Evolutionary conservation across 2,797 vertebrate genomes (phyloP), one percentile per base, ranked within the genome.

Genomic region (Ctenopoma multispine): DNA sequence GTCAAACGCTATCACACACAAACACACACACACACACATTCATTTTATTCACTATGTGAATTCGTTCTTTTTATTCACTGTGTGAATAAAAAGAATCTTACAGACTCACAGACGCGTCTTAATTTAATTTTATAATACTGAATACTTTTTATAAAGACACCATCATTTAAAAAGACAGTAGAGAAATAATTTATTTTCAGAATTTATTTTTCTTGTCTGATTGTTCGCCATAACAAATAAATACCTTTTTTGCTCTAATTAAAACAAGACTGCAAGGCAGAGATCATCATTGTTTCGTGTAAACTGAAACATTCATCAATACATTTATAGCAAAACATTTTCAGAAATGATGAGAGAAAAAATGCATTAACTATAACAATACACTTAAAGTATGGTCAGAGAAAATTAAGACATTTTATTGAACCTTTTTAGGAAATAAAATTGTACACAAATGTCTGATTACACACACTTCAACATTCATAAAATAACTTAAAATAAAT

Each of bases 1-100:
- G 89, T 81, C 89, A 41, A 56, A 84, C 72, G 27, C 65, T 54
- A 68, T 70, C 69, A 68, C 77, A 18, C 20, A 47, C 48, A 51
- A n/a, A 7, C 34, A 21, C 24, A 3, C 41, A 13, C 58, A 21
- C 65, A 27, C 56, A 59, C 78, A 58, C 67, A 67, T 56, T n/a
- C n/a, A n/a, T n/a, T n/a, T n/a, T n/a, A n/a, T n/a, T n/a, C n/a
- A n/a, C n/a, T n/a, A n/a, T n/a, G n/a, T n/a, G n/a, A n/a, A n/a
- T n/a, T n/a, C n/a, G n/a, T n/a, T n/a, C n/a, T n/a, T n/a, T n/a
- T n/a, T n/a, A n/a, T n/a, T n/a, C n/a, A n/a, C n/a, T 51, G 69
- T 36, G 12, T 72, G 31, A 66, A 62, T 59, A 14, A 24, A 47
- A 8, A 40, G 11, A 34, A 3, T 44, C 17, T 36, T 44, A 40